phyloP scores from a whole-genome alignment of 2,797 vertebrate species.

The Acipenser ruthenus region DNA sequence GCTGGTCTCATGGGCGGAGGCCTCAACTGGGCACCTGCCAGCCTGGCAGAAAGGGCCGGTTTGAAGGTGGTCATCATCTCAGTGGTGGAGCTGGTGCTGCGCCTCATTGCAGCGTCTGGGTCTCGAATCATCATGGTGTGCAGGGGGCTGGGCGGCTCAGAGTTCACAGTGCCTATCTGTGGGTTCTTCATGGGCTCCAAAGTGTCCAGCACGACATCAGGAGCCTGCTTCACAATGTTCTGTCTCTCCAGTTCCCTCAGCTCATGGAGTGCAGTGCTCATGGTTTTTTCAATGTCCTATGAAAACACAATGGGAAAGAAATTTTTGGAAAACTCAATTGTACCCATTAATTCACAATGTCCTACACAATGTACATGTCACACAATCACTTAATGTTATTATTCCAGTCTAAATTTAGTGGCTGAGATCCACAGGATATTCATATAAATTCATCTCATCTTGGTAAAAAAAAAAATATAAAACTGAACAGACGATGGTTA shows the following conservation, averaged over 20 bases:
- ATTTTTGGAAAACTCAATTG: too few relatives aligned
- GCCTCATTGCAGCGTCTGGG: slow-evolving; percentile 77
- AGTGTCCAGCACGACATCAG: slow-evolving; percentile 87
- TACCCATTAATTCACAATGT: too few relatives aligned
- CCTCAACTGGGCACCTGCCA: slow-evolving; percentile 73
- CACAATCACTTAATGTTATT: too few relatives aligned
- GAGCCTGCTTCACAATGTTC: slow-evolving; percentile 89
- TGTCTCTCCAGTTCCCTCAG: slow-evolving; percentile 88
- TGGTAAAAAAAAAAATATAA: too few relatives aligned
- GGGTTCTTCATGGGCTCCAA: slow-evolving; percentile 89
- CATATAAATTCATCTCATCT: too few relatives aligned
- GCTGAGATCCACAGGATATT: too few relatives aligned
- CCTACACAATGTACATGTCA: too few relatives aligned
- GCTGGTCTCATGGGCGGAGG: slow-evolving; percentile 74
- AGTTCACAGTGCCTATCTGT: slow-evolving; percentile 52
- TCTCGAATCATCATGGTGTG: slow-evolving; percentile 90
- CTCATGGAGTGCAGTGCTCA: slow-evolving; percentile 88
- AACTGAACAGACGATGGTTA: too few relatives aligned
- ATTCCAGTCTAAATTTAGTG: too few relatives aligned
- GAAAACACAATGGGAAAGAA: neutral
- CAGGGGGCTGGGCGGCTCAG: slow-evolving; percentile 75
- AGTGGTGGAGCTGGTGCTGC: slow-evolving; percentile 77
- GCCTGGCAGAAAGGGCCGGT: slow-evolving; percentile 69
- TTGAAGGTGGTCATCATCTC: slow-evolving; percentile 95
- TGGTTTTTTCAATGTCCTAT: slow-evolving; percentile 94